phyloP scores from a whole-genome alignment of 2,888 invertebrate species.

The Nymphalis polychloros region DNA sequence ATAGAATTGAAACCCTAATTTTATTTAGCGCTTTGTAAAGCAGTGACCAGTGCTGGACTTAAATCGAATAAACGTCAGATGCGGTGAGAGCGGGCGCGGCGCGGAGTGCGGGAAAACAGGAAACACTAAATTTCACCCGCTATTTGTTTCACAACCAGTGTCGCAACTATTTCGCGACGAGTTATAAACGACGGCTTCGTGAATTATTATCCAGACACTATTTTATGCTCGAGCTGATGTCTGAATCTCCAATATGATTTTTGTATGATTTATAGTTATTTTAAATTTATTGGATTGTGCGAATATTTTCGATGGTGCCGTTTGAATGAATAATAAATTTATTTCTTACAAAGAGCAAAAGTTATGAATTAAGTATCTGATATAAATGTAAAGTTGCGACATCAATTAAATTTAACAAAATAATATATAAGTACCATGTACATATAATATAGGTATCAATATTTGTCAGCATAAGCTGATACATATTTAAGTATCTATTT shows the following conservation, averaged over 20 bases:
- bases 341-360: background rate
- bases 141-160: constrained; percentile 50
- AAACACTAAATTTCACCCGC: constrained; percentile 57
- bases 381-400: background rate
- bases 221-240: constrained; percentile 18
- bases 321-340: background rate
- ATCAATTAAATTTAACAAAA: background rate
- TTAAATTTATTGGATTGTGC: background rate
- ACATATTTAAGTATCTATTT: too few species aligned
- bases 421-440: too few species aligned
- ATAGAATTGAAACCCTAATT: constrained; percentile 63
- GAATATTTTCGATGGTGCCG: background rate
- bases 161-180: constrained; percentile 44
- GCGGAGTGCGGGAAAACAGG: constrained; percentile 46
- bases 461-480: too few species aligned
- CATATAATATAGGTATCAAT: too few species aligned
- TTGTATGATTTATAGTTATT: constrained; percentile 8
- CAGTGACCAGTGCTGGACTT: constrained; percentile 55
- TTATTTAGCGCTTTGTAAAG: constrained; percentile 55
- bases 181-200: constrained; percentile 35
- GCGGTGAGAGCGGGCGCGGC: constrained; percentile 46
- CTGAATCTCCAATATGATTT: constrained; percentile 13
- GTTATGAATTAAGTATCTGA: background rate
- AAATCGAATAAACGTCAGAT: constrained; percentile 75
- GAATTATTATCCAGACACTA: constrained; percentile 29